Evolutionary conservation across 2,113 vertebrate species (phyloP).

Genomic region (Rostratula benghalensis): DNA sequence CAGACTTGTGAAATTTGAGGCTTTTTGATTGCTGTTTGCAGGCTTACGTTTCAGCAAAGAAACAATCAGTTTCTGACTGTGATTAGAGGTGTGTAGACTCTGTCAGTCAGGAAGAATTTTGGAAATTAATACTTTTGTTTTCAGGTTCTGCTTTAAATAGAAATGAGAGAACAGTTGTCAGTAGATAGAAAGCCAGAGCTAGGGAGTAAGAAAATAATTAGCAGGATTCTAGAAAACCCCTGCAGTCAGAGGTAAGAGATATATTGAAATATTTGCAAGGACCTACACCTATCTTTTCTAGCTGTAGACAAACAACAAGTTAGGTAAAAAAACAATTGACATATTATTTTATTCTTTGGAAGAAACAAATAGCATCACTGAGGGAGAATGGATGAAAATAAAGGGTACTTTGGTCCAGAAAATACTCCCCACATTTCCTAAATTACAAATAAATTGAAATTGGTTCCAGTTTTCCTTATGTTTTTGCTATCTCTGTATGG

Average conservation of each 20-base stretch:
- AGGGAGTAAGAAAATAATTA: not conserved
- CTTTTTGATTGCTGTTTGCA: not conserved
- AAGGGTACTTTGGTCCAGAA: not conserved
- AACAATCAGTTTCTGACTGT: not conserved
- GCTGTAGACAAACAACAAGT: not conserved
- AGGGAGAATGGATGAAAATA: not conserved
- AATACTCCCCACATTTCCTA: not conserved
- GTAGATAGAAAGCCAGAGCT: not conserved
- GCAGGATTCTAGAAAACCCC: not conserved
- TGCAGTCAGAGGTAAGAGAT: not conserved
- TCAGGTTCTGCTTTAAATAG: not conserved
- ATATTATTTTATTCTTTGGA: not conserved
- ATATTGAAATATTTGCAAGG: not conserved
- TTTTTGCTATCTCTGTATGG: slow-evolving; percentile 53
- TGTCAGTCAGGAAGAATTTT: not conserved
- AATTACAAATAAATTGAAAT: not conserved
- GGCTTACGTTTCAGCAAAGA: not conserved
- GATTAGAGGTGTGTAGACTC: not conserved
- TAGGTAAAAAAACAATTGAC: not conserved
- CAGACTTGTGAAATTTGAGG: not conserved
- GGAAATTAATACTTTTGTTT: not conserved
- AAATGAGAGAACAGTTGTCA: not conserved
- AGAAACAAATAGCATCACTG: not conserved
- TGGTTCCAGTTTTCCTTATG: not conserved
- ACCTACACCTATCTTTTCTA: not conserved